Percentiles rank a stretch among this genome's conserved stretches.
Evolutionary conservation across 2,888 invertebrate species (phyloP).

Genomic region (Corythucha ciliata): DNA sequence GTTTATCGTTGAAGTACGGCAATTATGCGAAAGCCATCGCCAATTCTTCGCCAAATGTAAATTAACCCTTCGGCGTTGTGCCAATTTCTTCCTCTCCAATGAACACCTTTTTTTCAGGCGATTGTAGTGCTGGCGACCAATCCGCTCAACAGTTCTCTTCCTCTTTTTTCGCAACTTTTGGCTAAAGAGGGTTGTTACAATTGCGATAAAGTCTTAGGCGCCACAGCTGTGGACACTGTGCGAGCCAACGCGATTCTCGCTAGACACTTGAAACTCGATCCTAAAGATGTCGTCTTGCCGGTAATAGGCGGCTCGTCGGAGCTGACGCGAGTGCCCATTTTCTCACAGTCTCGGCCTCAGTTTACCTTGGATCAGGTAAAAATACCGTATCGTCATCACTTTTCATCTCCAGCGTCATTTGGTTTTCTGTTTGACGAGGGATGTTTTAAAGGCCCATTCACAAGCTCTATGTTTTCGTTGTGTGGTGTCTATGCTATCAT

Average conservation of each 20-base stretch:
- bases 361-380: slow-evolving; percentile 15
- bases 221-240: slow-evolving; percentile 23
- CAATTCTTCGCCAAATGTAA: slow-evolving; percentile 26
- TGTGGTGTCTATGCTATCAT: too few relatives aligned
- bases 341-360: slow-evolving; percentile 58
- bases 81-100: neutral
- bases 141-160: slow-evolving; percentile 27
- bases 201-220: slow-evolving; percentile 26
- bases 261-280: slow-evolving; percentile 16
- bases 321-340: slow-evolving; percentile 63
- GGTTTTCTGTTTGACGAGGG: too few relatives aligned
- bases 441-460: too few relatives aligned
- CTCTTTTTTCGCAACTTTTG: slow-evolving; percentile 23
- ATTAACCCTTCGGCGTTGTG: neutral
- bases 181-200: slow-evolving; percentile 22
- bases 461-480: too few relatives aligned
- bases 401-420: too few relatives aligned
- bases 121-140: slow-evolving; percentile 26
- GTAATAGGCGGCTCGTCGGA: slow-evolving; percentile 69
- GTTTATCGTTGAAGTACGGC: slow-evolving; percentile 19
- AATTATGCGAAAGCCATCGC: slow-evolving; percentile 28
- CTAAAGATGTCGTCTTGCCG: slow-evolving; percentile 45
- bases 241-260: slow-evolving; percentile 25
- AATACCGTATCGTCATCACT: too few relatives aligned
- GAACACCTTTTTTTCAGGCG: slow-evolving; percentile 25